Base-by-base conservation (phyloP, 2,797 vertebrate species). In the Pipistrellus nathusii region DNA sequence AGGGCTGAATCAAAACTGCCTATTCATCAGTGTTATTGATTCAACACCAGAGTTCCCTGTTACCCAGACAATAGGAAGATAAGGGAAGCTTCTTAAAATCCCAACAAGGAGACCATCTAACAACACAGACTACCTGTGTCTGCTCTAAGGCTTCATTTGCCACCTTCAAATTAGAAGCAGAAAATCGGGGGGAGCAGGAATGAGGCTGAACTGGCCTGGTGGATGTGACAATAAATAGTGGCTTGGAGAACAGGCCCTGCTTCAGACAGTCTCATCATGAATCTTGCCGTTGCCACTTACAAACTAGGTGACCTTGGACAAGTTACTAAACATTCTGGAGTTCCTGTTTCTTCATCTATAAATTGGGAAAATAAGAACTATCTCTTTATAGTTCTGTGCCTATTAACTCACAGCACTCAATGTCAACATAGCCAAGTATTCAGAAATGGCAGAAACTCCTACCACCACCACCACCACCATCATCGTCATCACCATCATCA, bases 1-100 rank as follows among this genome's bases (percentile, higher is more conserved):
- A 46, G 2, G 4, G n/a, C 32, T 88, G 14, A n/a, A 46, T 48
- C 35, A 59, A 75, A 93, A 62, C 66, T 91, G 84, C 64, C 73
- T 90, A 95, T 89, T 96, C 95, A 85, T 68, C 95, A 95, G 55
- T 84, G 57, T 13, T 73, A 13, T 7, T 41, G 81, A 90, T 53
- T 71, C 41, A 76, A 95, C 73, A 73, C 0, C 62, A 69, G 75
- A 87, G 25, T 55, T 90, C 64, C 53, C 75, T 46, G 15, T 82
- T 66, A 73, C 48, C 25, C 44, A 32, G 21, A 85, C 69, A 78
- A 88, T 13, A 30, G 25, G 77, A 85, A 51, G 15, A 84, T 18
- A 78, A 83, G 3, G 11, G 4, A 80, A 66, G 48, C 75, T 57
- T 88, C 72, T 57, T 91, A 84, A 91, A 87, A 88, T 69, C 13